phyloP scores from a whole-genome alignment of 2,888 invertebrate genomes.

The Ochropleura plecta region DNA sequence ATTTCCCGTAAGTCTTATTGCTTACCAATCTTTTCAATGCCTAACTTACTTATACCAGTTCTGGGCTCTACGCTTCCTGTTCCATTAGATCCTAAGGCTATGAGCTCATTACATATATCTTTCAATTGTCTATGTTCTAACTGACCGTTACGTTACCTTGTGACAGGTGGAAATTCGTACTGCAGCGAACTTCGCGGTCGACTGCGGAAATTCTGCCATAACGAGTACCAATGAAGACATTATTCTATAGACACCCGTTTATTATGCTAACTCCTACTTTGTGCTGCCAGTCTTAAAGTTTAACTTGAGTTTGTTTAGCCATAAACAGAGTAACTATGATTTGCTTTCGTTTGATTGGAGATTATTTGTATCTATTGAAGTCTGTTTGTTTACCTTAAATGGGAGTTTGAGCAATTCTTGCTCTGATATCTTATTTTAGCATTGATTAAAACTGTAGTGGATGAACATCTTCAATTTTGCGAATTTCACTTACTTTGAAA shows the following conservation, averaged over 20 bases:
- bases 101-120: slow-evolving; percentile 20
- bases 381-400: slow-evolving; percentile 9
- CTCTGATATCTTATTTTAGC: neutral
- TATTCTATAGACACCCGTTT: slow-evolving; percentile 53
- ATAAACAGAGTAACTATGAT: slow-evolving; percentile 27
- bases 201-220: slow-evolving; percentile 56
- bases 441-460: neutral
- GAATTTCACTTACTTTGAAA: neutral
- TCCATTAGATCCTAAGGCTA: neutral
- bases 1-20: no score
- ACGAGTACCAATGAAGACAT: slow-evolving; percentile 67
- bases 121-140: slow-evolving; percentile 5
- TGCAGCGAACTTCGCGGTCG: slow-evolving; percentile 60
- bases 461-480: neutral
- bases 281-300: slow-evolving; percentile 46
- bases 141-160: slow-evolving; percentile 39
- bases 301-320: slow-evolving; percentile 44
- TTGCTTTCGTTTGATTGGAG: slow-evolving; percentile 26
- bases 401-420: neutral
- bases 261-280: slow-evolving; percentile 59
- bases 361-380: slow-evolving; percentile 32
- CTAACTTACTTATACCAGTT: neutral
- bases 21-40: neutral
- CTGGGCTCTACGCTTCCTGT: no score
- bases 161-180: slow-evolving; percentile 43